phyloP scores from a whole-genome alignment of 2,888 invertebrate species.

The Allophyes oxyacanthae region DNA sequence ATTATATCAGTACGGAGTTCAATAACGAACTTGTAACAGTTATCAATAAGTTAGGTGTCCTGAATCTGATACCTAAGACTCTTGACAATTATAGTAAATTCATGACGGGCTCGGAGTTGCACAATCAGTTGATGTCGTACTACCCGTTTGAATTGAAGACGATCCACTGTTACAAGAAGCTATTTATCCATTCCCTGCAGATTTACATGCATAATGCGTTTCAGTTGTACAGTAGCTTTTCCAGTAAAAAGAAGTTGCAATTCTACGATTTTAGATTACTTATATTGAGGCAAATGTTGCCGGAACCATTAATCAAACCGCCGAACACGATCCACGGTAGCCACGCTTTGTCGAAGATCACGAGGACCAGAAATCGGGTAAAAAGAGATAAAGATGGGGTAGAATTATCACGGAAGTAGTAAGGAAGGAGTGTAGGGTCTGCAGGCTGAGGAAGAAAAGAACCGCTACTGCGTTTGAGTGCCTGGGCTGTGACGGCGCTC shows the following conservation, averaged over 20 bases:
- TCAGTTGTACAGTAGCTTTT: constrained; percentile 18
- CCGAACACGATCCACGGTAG: not conserved
- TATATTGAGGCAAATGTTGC: constrained; percentile 16
- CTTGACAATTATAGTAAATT: constrained; percentile 22
- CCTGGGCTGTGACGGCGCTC: constrained; percentile 11
- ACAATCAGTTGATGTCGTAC: constrained; percentile 27
- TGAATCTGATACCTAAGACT: constrained; percentile 11
- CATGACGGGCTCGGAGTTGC: constrained; percentile 22
- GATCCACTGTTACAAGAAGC: constrained; percentile 18
- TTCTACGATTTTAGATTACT: constrained; percentile 14
- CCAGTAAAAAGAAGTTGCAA: constrained; percentile 11
- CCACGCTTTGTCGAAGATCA: constrained; percentile 14
- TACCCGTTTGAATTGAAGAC: constrained; percentile 11
- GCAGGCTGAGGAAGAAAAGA: constrained; percentile 5
- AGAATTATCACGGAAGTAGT: constrained; percentile 8
- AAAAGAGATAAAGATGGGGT: constrained; percentile 10
- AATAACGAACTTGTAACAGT: constrained; percentile 2
- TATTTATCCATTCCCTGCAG: constrained; percentile 20
- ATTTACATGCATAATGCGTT: constrained; percentile 22
- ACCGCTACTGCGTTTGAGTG: constrained; percentile 18
- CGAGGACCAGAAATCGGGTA: constrained; percentile 5
- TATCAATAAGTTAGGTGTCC: not conserved
- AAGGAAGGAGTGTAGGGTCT: constrained; percentile 14
- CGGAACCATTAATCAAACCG: not conserved
- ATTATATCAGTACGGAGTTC: constrained; percentile 34